Conservation (phyloP, 2,888 invertebrate genomes). For the Sarcophaga carnaria region DNA sequence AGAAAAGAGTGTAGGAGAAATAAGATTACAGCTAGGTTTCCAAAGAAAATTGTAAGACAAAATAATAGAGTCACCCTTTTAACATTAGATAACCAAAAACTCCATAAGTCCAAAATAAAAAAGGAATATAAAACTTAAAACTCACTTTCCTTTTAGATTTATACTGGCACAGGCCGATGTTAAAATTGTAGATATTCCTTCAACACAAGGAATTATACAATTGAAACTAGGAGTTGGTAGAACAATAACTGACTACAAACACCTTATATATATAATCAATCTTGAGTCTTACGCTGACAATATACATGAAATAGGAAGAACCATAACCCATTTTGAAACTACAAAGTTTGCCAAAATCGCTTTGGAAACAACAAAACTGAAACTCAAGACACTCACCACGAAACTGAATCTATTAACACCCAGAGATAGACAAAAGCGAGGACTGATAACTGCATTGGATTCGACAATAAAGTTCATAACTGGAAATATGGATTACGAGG, state of each 20-base stretch:
- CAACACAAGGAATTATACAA: slow-evolving; percentile 27
- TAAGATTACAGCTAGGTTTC: slow-evolving; percentile 42
- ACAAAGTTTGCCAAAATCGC: slow-evolving; percentile 49
- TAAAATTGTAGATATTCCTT: slow-evolving; percentile 31
- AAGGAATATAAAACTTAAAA: slow-evolving; percentile 30
- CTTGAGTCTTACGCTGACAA: slow-evolving; percentile 33
- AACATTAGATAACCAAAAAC: slow-evolving; percentile 26
- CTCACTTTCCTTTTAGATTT: slow-evolving; percentile 35
- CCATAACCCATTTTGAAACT: slow-evolving; percentile 20
- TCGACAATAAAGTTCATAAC: slow-evolving; percentile 63
- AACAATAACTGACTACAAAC: slow-evolving; percentile 39
- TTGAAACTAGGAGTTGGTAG: slow-evolving; percentile 36
- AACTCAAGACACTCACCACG: slow-evolving; percentile 49
- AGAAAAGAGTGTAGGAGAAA: slow-evolving; percentile 44
- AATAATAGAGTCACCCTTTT: slow-evolving; percentile 27
- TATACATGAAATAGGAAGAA: slow-evolving; percentile 32
- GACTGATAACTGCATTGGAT: slow-evolving; percentile 57
- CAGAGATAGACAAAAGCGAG: slow-evolving; percentile 47
- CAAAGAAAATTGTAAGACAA: slow-evolving; percentile 34
- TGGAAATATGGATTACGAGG: slow-evolving; percentile 62
- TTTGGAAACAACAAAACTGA: slow-evolving; percentile 43
- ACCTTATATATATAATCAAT: slow-evolving; percentile 49
- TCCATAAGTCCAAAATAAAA: slow-evolving; percentile 56
- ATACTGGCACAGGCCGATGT: slow-evolving; percentile 39
- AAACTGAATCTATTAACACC: slow-evolving; percentile 44